These are phyloP conservation scores for Leptinotarsa peninsularis DNA, from an alignment of 2,888 invertebrate species.

Conservation along the genomic window DNA sequence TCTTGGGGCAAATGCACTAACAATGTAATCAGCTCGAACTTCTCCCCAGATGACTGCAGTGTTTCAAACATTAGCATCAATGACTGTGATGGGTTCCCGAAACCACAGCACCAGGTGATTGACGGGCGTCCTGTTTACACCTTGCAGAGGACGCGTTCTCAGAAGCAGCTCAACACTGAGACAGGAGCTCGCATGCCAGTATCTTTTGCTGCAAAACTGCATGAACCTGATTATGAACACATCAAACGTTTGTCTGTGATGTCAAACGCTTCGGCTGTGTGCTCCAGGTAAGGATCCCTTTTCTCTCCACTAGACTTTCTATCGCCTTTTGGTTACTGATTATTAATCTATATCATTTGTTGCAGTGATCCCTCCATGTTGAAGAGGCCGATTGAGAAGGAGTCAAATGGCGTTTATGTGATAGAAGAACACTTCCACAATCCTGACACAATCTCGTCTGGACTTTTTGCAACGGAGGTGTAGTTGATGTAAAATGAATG, in stretches of 20 bases:
- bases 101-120: slow-evolving; percentile 66
- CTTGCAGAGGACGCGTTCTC: slow-evolving; percentile 77
- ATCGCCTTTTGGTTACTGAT: slow-evolving; percentile 17
- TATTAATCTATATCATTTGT: slow-evolving; percentile 48
- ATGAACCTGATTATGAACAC: slow-evolving; percentile 69
- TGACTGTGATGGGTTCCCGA: slow-evolving; percentile 68
- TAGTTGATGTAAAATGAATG: slow-evolving; percentile 64
- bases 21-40: slow-evolving; percentile 71
- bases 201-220: slow-evolving; percentile 64
- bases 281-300: slow-evolving; percentile 59
- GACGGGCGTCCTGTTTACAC: slow-evolving; percentile 71
- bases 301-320: not conserved
- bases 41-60: slow-evolving; percentile 71
- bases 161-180: slow-evolving; percentile 88
- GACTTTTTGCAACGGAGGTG: slow-evolving; percentile 82
- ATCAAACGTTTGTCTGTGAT: slow-evolving; percentile 67
- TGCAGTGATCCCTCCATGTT: slow-evolving; percentile 77
- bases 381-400: slow-evolving; percentile 76
- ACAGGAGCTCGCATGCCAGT: slow-evolving; percentile 71
- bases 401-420: slow-evolving; percentile 75
- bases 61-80: slow-evolving; percentile 66
- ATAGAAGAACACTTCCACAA: slow-evolving; percentile 80
- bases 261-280: slow-evolving; percentile 64
- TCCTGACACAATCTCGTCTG: slow-evolving; percentile 70
- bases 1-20: slow-evolving; percentile 89